Percentiles rank a stretch among this genome's conserved stretches.
These are phyloP conservation scores for Oenanthe melanoleuca DNA, from an alignment of 2,113 vertebrate genomes.

Conservation along the genomic window DNA sequence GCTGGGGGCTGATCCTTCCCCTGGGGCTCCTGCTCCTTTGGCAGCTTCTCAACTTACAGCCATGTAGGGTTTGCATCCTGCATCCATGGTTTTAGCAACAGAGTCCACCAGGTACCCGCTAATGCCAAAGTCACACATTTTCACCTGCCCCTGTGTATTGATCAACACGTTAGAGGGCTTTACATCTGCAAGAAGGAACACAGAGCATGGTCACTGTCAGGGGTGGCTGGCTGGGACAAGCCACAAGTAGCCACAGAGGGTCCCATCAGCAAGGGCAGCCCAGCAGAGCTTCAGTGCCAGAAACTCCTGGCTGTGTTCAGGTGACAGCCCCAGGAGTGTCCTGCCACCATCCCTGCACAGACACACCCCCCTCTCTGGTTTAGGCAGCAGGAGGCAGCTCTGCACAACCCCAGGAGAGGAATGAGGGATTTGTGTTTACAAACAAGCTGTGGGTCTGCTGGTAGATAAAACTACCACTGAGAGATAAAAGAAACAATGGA, in stretches of 20 bases:
- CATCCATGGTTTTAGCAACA: constrained; percentile 95
- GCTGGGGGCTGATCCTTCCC: not conserved
- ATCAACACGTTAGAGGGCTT: constrained; percentile 98
- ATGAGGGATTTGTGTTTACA: too few species aligned
- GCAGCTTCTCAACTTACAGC: constrained; percentile 81
- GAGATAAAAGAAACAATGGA: too few species aligned
- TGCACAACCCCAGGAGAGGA: fast-evolving
- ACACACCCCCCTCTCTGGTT: not conserved
- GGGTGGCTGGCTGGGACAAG: not conserved
- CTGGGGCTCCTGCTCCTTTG: constrained; percentile 12
- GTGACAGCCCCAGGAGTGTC: not conserved
- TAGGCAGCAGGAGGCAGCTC: not conserved
- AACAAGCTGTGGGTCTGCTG: too few species aligned
- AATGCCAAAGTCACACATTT: constrained; percentile 99
- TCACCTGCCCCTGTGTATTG: constrained; percentile 94
- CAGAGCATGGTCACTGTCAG: not conserved
- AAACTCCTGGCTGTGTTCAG: not conserved
- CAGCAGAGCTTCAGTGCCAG: fast-evolving
- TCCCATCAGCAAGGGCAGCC: constrained; percentile 57
- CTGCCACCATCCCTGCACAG: not conserved
- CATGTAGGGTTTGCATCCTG: constrained; percentile 98
- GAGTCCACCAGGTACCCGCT: constrained; percentile 97
- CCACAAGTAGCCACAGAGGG: not conserved
- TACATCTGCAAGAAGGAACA: constrained; percentile 82
- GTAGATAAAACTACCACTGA: too few species aligned